A percentile compares a stretch with the other conserved stretches of the same genome.
phyloP scores from a whole-genome alignment of 2,113 vertebrate genomes.

The Phalacrocorax aristotelis region DNA sequence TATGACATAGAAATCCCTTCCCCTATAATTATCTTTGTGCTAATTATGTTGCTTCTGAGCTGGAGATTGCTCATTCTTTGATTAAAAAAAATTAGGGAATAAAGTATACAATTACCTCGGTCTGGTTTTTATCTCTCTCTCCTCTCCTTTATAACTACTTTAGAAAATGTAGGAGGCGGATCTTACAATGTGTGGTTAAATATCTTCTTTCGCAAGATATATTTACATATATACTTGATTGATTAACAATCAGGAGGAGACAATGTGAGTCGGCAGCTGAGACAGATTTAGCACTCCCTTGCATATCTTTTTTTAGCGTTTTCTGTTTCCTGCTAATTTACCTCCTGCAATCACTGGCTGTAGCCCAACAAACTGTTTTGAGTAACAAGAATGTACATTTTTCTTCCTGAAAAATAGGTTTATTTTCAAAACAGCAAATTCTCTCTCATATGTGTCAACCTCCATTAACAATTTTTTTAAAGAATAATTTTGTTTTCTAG shows the following conservation, averaged over 20 bases:
- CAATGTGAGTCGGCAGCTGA: conserved; percentile 8
- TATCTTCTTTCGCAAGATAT: neutral
- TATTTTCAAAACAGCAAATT: neutral
- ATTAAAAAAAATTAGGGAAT: conserved; percentile 30
- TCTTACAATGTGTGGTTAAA: neutral
- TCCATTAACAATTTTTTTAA: neutral
- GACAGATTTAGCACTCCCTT: conserved; percentile 44
- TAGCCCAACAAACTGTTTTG: conserved; percentile 20
- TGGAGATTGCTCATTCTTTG: conserved; percentile 10
- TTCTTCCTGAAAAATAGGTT: neutral
- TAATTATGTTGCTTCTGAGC: conserved; percentile 45
- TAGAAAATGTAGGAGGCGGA: neutral
- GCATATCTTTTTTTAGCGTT: conserved; percentile 33
- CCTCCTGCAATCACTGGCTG: conserved; percentile 29
- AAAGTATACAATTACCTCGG: neutral
- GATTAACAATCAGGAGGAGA: conserved; percentile 21
- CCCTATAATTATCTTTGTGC: conserved; percentile 29
- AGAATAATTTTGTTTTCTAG: neutral
- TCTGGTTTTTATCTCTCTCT: neutral
- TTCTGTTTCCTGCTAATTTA: conserved; percentile 60
- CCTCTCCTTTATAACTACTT: neutral
- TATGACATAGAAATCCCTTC: neutral
- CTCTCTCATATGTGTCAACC: neutral
- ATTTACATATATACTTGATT: conserved; percentile 16
- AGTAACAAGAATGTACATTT: neutral